These are phyloP conservation scores for Aspidiotus rigidus DNA, from an alignment of 2,888 invertebrate genomes.

Conservation along the genomic window DNA sequence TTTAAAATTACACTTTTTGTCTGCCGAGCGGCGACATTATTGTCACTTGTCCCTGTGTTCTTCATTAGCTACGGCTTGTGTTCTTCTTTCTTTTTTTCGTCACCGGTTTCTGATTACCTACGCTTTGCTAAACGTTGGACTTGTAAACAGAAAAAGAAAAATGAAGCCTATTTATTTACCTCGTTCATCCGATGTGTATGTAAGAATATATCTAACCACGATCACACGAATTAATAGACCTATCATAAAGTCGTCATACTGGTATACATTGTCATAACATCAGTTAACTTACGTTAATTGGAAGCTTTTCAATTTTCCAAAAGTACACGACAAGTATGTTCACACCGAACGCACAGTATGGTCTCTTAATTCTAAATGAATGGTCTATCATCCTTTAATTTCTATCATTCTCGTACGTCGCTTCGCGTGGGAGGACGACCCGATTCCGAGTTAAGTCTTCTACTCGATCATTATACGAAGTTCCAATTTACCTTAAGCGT, in stretches of 20 bases:
- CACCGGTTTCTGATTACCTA: neutral
- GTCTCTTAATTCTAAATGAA: too few species aligned
- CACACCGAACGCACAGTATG: too few species aligned
- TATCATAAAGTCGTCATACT: neutral
- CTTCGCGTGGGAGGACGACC: too few species aligned
- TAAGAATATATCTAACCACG: too few species aligned
- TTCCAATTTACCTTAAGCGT: too few species aligned
- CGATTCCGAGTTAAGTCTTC: too few species aligned
- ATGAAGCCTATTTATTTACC: neutral
- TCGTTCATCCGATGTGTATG: too few species aligned
- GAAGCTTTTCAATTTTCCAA: neutral
- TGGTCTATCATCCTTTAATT: too few species aligned
- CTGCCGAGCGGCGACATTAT: too few species aligned
- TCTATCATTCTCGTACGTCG: too few species aligned
- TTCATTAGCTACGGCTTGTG: neutral
- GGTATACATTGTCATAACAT: neutral
- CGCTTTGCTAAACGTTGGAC: neutral
- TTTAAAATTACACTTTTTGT: neutral
- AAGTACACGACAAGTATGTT: neutral
- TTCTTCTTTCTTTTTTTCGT: neutral
- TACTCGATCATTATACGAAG: too few species aligned
- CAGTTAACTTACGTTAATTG: neutral
- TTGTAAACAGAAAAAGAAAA: constrained; percentile 1
- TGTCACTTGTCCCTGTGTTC: neutral
- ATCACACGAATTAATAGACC: neutral